A percentile compares a stretch with the other conserved stretches of the same genome.
Conservation (phyloP, 2,113 vertebrate species). For the Passer montanus region DNA sequence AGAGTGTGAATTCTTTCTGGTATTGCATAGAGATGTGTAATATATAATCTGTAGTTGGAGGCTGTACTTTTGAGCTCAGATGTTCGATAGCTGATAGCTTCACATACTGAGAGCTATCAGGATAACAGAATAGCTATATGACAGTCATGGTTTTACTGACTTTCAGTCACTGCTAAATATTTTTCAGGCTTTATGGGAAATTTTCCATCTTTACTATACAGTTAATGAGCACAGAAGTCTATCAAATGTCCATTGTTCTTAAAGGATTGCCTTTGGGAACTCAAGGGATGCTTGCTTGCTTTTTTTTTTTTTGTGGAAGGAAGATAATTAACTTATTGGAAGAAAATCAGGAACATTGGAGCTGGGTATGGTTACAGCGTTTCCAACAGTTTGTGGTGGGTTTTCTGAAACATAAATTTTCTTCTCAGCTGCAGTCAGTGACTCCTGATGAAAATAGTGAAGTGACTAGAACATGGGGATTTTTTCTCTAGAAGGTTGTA, state of each 20-base stretch:
- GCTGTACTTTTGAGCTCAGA: background rate
- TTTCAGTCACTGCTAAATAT: background rate
- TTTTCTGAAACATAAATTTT: conserved; percentile 20
- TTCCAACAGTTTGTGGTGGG: background rate
- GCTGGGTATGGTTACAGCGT: background rate
- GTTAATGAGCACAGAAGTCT: background rate
- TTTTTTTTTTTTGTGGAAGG: background rate
- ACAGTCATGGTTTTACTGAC: background rate
- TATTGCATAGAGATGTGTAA: background rate
- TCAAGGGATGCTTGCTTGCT: background rate
- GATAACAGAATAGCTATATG: background rate
- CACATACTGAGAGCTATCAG: background rate
- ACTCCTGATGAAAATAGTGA: background rate
- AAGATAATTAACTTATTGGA: background rate
- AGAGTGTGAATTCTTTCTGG: background rate
- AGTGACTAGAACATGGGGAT: background rate
- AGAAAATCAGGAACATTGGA: background rate
- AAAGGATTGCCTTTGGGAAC: conserved; percentile 6
- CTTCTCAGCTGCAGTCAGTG: background rate
- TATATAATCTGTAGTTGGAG: background rate
- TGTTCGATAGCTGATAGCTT: background rate
- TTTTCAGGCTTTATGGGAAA: background rate
- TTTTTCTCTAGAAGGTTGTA: background rate
- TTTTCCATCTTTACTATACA: background rate
- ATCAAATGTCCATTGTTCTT: conserved; percentile 20